Evolutionary conservation across 2,888 invertebrate species (phyloP).

Genomic region (Machimus atricapillus): DNA sequence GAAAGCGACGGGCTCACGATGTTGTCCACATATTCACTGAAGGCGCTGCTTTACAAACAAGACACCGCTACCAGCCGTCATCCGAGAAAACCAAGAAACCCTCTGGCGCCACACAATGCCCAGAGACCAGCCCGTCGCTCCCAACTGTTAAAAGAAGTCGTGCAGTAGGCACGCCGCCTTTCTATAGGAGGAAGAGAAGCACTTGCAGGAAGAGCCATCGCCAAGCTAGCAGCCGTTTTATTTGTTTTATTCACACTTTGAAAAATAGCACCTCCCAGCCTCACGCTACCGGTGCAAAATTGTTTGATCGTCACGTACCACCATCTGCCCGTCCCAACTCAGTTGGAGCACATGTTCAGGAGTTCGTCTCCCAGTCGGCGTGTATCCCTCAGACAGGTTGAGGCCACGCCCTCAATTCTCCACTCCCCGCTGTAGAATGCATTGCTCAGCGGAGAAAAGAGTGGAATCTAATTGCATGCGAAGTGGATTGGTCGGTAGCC

Average conservation of each 20-base stretch:
- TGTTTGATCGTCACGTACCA: neutral
- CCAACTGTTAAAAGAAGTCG: conserved; percentile 22
- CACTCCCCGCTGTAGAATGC: conserved; percentile 14
- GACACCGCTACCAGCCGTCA: conserved; percentile 13
- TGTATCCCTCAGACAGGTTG: neutral
- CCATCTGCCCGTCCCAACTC: neutral
- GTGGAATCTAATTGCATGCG: conserved; percentile 16
- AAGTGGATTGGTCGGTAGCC: conserved; percentile 14
- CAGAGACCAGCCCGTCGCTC: neutral
- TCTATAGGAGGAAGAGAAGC: neutral
- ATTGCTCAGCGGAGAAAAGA: conserved; percentile 1
- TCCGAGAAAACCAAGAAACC: neutral
- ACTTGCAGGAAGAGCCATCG: neutral
- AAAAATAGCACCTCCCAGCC: conserved; percentile 7
- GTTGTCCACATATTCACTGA: neutral
- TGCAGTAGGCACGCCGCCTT: neutral
- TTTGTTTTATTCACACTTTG: conserved; percentile 30
- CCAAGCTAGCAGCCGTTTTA: conserved; percentile 7
- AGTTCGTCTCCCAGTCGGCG: neutral
- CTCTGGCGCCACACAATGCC: neutral
- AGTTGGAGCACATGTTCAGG: neutral
- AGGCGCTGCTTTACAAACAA: conserved; percentile 1
- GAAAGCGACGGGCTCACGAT: conserved; percentile 47
- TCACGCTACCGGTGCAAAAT: neutral
- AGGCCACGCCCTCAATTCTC: conserved; percentile 3